phyloP scores from a whole-genome alignment of 2,888 invertebrate genomes.

The Caenorhabditis uteleia region DNA sequence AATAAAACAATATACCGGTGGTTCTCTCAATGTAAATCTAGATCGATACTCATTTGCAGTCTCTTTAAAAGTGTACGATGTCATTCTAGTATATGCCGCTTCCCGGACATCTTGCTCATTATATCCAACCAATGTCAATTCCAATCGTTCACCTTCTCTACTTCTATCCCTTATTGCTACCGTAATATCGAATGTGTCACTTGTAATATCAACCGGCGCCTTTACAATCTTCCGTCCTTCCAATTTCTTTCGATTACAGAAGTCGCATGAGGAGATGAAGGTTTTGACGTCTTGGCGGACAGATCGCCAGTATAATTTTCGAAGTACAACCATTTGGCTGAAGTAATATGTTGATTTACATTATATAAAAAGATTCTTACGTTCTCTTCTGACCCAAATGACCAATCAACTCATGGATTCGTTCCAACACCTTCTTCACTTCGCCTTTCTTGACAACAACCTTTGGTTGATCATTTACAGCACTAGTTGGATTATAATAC shows the following conservation, averaged over 20 bases:
- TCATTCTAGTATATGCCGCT: constrained; percentile 47
- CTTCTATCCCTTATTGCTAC: constrained; percentile 15
- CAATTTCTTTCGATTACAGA: constrained; percentile 49
- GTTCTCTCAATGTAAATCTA: constrained; percentile 13
- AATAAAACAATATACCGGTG: background rate
- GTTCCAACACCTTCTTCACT: constrained; percentile 47
- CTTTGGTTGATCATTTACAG: constrained; percentile 33
- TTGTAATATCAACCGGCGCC: constrained; percentile 54
- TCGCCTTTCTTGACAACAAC: constrained; percentile 56
- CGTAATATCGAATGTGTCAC: constrained; percentile 48
- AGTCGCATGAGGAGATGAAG: constrained; percentile 47
- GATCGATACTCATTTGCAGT: constrained; percentile 29
- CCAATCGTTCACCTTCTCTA: constrained; percentile 21
- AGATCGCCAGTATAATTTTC: constrained; percentile 54
- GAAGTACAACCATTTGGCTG: constrained; percentile 52
- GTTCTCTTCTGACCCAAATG: constrained; percentile 59
- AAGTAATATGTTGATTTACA: constrained; percentile 5
- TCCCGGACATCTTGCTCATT: constrained; percentile 50
- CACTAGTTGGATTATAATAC: constrained; percentile 36
- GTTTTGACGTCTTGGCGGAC: constrained; percentile 52
- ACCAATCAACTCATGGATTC: constrained; percentile 54
- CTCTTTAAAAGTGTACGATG: constrained; percentile 55
- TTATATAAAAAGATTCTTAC: constrained; percentile 23
- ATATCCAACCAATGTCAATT: constrained; percentile 33
- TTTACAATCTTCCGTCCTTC: constrained; percentile 54